Percentiles rank a stretch among this genome's conserved stretches.
phyloP scores from a whole-genome alignment of 2,888 invertebrate genomes.

The Xylota segnis region DNA sequence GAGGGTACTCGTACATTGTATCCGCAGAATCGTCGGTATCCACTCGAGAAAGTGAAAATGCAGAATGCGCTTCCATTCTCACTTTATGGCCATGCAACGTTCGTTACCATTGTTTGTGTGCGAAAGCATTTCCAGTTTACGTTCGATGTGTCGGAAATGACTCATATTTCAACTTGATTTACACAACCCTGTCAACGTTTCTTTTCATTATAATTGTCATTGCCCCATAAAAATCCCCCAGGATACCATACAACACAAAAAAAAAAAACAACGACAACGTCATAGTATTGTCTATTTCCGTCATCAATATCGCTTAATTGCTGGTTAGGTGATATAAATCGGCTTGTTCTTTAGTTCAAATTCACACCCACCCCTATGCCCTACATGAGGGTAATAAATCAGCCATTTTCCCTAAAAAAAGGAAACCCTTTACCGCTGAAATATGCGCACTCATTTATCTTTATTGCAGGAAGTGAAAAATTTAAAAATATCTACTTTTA shows the following conservation, averaged over 20 bases:
- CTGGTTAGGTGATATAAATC: conserved; percentile 62
- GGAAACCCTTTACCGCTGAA: conserved; percentile 15
- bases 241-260: not conserved
- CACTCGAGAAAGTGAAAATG: conserved; percentile 32
- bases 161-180: conserved; percentile 68
- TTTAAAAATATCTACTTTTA: not conserved
- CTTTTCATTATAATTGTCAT: conserved; percentile 27
- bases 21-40: conserved; percentile 1
- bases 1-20: conserved; percentile 4
- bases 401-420: not conserved
- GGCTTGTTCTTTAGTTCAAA: conserved; percentile 23
- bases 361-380: conserved; percentile 1
- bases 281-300: conserved; percentile 54
- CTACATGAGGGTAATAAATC: conserved; percentile 21
- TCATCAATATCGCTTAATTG: conserved; percentile 58
- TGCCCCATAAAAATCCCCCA: conserved; percentile 8
- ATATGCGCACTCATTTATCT: conserved; percentile 22
- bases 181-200: conserved; percentile 7
- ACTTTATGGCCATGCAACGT: conserved; percentile 1
- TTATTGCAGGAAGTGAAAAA: conserved; percentile 1
- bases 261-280: conserved; percentile 13
- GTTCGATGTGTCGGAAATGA: conserved; percentile 61
- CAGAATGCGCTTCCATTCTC: not conserved
- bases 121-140: conserved; percentile 31
- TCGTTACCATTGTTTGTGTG: conserved; percentile 16